Evolutionary conservation across 1,140 invertebrate genomes (phyloP).

Genomic region (Drosophila gunungcola): DNA sequence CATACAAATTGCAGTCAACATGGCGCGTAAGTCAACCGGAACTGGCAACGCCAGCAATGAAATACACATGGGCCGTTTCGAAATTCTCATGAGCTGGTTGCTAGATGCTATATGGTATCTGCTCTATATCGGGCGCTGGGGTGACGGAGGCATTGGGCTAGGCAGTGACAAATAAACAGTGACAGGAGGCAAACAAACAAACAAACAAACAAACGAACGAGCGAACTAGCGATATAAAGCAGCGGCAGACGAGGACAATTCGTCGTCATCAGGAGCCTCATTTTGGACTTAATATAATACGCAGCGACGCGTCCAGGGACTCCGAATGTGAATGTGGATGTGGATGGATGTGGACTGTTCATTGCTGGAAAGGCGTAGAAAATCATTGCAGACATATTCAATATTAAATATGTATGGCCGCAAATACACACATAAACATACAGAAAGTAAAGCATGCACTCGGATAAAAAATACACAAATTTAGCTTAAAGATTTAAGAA

Average conservation of each 20-base stretch:
- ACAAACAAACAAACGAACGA: conserved; percentile 3
- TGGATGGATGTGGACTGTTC: conserved; percentile 16
- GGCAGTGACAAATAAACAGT: conserved; percentile 77
- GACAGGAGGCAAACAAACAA: conserved; percentile 58
- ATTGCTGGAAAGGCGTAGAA: conserved; percentile 57
- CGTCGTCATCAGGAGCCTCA: conserved; percentile 81
- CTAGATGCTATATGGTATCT: conserved; percentile 23
- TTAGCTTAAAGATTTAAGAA: neutral
- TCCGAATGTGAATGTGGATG: conserved; percentile 11
- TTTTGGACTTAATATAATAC: conserved; percentile 83
- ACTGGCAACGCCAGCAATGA: conserved; percentile 79
- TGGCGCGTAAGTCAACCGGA: conserved; percentile 77
- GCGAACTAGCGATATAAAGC: conserved; percentile 14
- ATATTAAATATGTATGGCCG: conserved; percentile 80
- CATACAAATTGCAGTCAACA: conserved; percentile 83
- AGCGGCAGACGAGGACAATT: conserved; percentile 68
- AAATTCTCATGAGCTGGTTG: conserved; percentile 37
- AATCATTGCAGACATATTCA: conserved; percentile 83
- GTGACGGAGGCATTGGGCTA: conserved; percentile 55
- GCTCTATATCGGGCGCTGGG: conserved; percentile 8
- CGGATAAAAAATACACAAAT: neutral
- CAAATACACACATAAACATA: conserved; percentile 27
- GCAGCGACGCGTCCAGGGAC: conserved; percentile 68
- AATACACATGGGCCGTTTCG: conserved; percentile 71
- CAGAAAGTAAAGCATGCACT: conserved; percentile 14